Percentiles rank a stretch among this genome's conserved stretches.
phyloP scores from a whole-genome alignment of 2,113 vertebrate species.

The Spermophilus dauricus region DNA sequence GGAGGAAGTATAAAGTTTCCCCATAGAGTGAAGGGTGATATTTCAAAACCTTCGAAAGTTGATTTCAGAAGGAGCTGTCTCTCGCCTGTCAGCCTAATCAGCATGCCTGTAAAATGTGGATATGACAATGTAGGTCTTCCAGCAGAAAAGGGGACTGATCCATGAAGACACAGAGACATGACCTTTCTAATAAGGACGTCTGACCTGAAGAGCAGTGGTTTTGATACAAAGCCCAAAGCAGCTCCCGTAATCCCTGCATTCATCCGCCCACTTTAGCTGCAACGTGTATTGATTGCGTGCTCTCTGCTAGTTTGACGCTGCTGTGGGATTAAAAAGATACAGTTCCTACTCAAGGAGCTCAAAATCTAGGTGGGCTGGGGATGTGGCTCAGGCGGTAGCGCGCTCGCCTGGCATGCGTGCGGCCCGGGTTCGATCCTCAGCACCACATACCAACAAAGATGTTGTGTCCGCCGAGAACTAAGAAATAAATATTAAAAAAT shows the following conservation, averaged over 20 bases:
- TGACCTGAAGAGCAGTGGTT: not conserved
- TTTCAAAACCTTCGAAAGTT: slow-evolving; percentile 83
- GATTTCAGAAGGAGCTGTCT: slow-evolving; percentile 74
- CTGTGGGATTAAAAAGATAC: not conserved
- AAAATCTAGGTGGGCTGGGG: not conserved
- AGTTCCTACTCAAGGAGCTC: not conserved
- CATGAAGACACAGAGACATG: not conserved
- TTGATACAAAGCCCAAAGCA: not conserved
- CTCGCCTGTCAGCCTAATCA: slow-evolving; percentile 20
- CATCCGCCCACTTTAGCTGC: not conserved
- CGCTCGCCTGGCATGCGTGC: too few relatives aligned
- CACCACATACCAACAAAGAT: too few relatives aligned
- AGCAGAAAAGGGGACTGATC: slow-evolving; percentile 59
- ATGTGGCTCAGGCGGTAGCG: too few relatives aligned
- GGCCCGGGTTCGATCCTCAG: too few relatives aligned
- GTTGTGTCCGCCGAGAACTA: too few relatives aligned
- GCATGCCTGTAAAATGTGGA: not conserved
- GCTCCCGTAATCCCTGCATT: not conserved
- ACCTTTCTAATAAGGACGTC: not conserved
- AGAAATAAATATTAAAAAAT: too few relatives aligned
- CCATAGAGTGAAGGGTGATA: slow-evolving; percentile 82
- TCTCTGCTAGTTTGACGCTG: not conserved
- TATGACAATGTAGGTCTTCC: not conserved
- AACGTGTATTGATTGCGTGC: not conserved
- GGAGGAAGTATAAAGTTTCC: slow-evolving; percentile 84